Base-by-base conservation (phyloP, 2,113 vertebrate species). In the Bos indicus region DNA sequence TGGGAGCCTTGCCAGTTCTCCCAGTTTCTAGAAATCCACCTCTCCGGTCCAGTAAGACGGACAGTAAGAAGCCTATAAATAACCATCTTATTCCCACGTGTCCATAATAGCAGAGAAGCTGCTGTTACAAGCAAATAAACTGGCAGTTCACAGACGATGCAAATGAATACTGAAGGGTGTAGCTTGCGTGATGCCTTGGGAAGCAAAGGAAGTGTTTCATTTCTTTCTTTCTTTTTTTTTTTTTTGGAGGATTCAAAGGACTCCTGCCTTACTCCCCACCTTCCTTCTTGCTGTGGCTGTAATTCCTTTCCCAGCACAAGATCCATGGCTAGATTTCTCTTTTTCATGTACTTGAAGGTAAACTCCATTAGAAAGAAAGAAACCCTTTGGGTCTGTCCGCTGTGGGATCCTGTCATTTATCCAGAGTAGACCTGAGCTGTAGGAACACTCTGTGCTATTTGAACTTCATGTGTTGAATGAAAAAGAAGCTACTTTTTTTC, bases 51-150 rank as follows among this genome's bases (percentile, higher is more conserved):
- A 60, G 92, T 12, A 14, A 98, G 88, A 60, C 10, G 48, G 91
- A 21, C 80, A 94, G 92, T 93, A 88, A 64, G 48, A 64, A 74
- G 26, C 30, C 91, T 82, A 85, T 91, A 95, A 90, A 85, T 82
- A 96, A 51, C 16, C 15, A 25, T 46, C 26, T 62, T 6, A 83
- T 23, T 94, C 71, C 48, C 91, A 87, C 40, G 82, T 90, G 64
- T 94, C 74, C 3, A 67, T 82, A 26, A 51, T 1, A 30, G 52
- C 4, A 25, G 40, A 59, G 62, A 97, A 81, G 71, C 7, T 6
- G 54, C 12, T 17, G 30, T 21, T 48, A 85, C 36, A 91, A 6
- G 88, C 14, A 1, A 51, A 11, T 12, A 80, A 74, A 59, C 0
- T 1, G 62, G 12, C 91, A 59, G 40, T 36, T n/a, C 59, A 36